These are phyloP conservation scores for Gymnopithys bicolor DNA, from an alignment of 2,797 vertebrate species.

Conservation along the genomic window DNA sequence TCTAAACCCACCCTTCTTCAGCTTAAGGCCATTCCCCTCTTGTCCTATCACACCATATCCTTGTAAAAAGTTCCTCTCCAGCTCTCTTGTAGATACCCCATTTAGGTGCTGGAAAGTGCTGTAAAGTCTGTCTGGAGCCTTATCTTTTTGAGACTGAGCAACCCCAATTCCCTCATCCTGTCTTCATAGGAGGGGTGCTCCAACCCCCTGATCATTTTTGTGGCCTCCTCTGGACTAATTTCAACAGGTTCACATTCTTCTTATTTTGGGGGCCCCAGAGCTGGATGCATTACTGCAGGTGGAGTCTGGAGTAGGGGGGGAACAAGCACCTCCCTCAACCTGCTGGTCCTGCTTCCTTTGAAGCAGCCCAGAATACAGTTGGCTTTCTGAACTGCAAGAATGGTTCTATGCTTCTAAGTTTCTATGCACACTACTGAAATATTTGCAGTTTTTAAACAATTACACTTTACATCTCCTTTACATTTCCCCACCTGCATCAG, in stretches of 20 bases:
- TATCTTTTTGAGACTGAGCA: not conserved
- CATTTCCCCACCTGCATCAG: not conserved
- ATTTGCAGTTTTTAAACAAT: not conserved
- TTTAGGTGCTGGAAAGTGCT: not conserved
- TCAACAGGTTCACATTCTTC: not conserved
- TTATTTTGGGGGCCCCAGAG: not conserved
- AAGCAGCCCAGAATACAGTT: not conserved
- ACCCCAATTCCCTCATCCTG: not conserved
- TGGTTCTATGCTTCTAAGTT: not conserved
- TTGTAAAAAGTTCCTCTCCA: not conserved
- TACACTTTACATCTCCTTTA: not conserved
- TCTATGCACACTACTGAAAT: fast-evolving
- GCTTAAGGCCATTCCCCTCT: not conserved
- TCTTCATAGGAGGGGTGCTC: not conserved
- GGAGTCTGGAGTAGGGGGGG: not conserved
- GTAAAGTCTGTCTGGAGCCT: not conserved
- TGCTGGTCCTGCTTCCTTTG: not conserved
- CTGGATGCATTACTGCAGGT: not conserved
- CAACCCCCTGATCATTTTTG: not conserved
- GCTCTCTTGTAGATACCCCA: not conserved
- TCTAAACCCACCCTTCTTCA: not conserved
- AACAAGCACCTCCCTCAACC: not conserved
- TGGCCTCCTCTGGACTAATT: not conserved
- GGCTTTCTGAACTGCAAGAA: not conserved
- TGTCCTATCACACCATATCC: not conserved